Conservation (phyloP, 2,888 invertebrate species). For the Drosophila nr. perissopoda region DNA sequence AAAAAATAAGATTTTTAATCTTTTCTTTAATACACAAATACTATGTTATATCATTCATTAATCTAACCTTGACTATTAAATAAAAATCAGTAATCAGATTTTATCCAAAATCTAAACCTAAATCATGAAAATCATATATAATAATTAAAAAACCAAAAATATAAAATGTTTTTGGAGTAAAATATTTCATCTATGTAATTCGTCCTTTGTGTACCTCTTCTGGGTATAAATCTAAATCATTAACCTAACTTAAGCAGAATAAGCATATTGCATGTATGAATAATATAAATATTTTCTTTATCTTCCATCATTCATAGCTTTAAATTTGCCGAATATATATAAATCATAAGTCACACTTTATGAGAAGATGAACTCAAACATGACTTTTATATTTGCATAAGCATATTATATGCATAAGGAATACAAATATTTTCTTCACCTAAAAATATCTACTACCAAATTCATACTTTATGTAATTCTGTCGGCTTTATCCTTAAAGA, state of each 20-base stretch:
- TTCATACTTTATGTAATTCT: neutral
- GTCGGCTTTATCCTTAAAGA: neutral
- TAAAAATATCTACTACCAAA: neutral
- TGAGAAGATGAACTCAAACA: neutral
- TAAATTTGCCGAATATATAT: neutral
- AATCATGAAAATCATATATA: neutral
- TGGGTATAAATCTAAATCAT: neutral
- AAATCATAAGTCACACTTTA: neutral
- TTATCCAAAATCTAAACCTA: neutral
- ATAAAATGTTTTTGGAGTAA: neutral
- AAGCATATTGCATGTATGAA: neutral
- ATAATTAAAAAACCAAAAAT: neutral
- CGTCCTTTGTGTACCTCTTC: too few relatives aligned
- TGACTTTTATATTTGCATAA: neutral
- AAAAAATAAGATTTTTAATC: neutral
- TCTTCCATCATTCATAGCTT: neutral
- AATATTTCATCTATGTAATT: neutral
- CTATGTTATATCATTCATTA: neutral
- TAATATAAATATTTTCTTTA: neutral
- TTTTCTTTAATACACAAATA: neutral
- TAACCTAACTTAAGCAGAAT: neutral
- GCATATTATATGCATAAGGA: neutral
- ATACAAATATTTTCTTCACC: neutral
- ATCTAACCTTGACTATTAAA: neutral
- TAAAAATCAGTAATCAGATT: neutral